Base-by-base conservation (phyloP, 2,888 invertebrate genomes). In the Euclidia mi region DNA sequence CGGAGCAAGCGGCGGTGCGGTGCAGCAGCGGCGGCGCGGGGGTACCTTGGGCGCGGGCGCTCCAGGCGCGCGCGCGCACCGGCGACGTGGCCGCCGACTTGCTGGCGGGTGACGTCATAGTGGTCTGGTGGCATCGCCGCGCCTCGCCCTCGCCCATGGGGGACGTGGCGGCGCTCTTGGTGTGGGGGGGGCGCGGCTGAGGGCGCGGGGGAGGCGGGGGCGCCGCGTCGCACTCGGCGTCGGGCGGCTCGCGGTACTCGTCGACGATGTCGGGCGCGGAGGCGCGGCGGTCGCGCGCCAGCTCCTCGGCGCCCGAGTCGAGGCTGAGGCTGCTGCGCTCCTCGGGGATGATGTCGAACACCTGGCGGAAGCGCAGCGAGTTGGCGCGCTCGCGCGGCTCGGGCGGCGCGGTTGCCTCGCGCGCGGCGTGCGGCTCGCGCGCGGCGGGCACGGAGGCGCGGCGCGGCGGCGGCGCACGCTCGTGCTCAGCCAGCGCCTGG, bases 321-420 rank as follows among this genome's bases (percentile, higher is more conserved):
- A 93, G 65, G 57, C 95, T 94, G 48, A 92, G 78, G 65, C 92
- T 92, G 76, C 92, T 91, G 61, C 91, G 90, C 78, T 96, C 95
- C 79, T 96, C 95, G 11, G 95, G 95, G 61, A 95, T 95, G 3
- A 94, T 95, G 67, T 95, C 95, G 76, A 95, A 95, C 31, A 90
- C 88, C 50, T 93, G 92, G 34, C 88, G 89, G 69, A 94, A 95
- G 34, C 91, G 90, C 48, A 91, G 76, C n/a, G 90, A 56, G 41
- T 40, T 34, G 29, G 47, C 80, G 18, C 79, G 81, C 9, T 68
- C 63, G 9, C 73, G 66, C 17, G 69, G 55, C 6, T 68, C 55
- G 52, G 71, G 74, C 38, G 82, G 62, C 37, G 79, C 55, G n/a
- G n/a, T n/a, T n/a, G n/a, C n/a, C n/a, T n/a, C n/a, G 47, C 80